Base-by-base conservation (phyloP, 2,113 vertebrate genomes). In the Regulus satrapa region DNA sequence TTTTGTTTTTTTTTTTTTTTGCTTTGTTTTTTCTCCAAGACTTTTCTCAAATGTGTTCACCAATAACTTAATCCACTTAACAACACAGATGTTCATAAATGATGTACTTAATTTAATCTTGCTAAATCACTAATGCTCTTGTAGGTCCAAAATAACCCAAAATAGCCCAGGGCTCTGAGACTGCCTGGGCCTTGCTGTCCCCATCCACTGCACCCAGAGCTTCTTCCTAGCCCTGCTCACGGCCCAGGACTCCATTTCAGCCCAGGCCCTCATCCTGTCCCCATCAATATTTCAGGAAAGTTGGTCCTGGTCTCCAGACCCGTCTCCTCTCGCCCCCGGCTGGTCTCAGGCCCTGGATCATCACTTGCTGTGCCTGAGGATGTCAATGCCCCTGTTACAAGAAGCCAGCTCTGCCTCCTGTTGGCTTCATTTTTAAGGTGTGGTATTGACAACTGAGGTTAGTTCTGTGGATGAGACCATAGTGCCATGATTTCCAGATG, bases 11-110 rank as follows among this genome's bases (percentile, higher is more conserved):
- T 19, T 51, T 29, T 64, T 43, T 29, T 0, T n/a, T n/a, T n/a
- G n/a, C n/a, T n/a, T n/a, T n/a, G n/a, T n/a, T n/a, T n/a, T n/a
- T n/a, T n/a, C n/a, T n/a, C n/a, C n/a, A 74, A 46, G 12, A 40
- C 14, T 38, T 14, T 46, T 40, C 5, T 46, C 29, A 38, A 48
- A 32, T 18, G 12, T 0, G 0, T 46, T 40, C 8, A 40, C 19
- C n/a, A n/a, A 24, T 24, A 46, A 15, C 18, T 38, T 55, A 55
- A 64, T 48, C 6, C 8, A 64, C 9, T 38, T 28, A 9, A 46
- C 2, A 40, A 28, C 23, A 46, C 15, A n/a, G 32, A 5, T 4
- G 4, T 24, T 43, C 21, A 56, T 28, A 54, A 54, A 38, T 18
- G 0, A 12, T 46, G 4, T 23, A 38, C 19, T 46, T 38, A 7